Evolutionary conservation across 2,113 vertebrate genomes (phyloP), one percentile per base, ranked within the genome.

Genomic region (Haplochromis vanheusdeni): DNA sequence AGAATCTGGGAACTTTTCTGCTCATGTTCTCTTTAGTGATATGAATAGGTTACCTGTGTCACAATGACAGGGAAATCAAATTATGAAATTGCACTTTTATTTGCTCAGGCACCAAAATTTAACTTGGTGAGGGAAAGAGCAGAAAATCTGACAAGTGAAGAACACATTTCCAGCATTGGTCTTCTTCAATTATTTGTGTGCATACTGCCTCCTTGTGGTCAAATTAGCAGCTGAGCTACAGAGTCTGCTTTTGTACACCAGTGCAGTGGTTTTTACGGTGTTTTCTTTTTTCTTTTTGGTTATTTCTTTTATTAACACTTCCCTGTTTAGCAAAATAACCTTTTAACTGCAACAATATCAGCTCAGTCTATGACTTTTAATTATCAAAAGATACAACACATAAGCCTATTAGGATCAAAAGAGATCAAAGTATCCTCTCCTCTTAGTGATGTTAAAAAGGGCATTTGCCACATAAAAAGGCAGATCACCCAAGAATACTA

Each of bases 181-280:
- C 9, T 49, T 10, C 26, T 51, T 2, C 14, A 17, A 4, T 28
- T 26, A 86, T 65, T 49, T 73, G 82, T 91, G 86, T 31, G 42
- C 35, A 56, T 35, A 80, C 91, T 92, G 93, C 91, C 94, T 70
- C 86, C 94, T 52, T 70, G 90, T 93, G 94, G 94, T 19, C 2
- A 28, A 21, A 12, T 9, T 60, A 26, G 17, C 31, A 81, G 42
- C 26, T 13, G 21, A 7, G 17, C 3, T 5, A 5, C 9, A 9
- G 33, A 52, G 7, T 56, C 11, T 56, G 9, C 17, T 2, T 1
- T 11, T 19, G 0, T 68, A 14, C 35, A 2, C 7, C 5, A 40
- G 42, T 12, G 16, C 45, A 77, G 10, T 77, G 17, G 2, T 7
- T 77, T 51, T 51, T 51, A 12, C 0, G 0, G 6, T n/a, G 14